Percentiles rank a stretch among this genome's conserved stretches.
Conservation (phyloP, 2,888 invertebrate genomes). For the Yponomeuta plumbellus region DNA sequence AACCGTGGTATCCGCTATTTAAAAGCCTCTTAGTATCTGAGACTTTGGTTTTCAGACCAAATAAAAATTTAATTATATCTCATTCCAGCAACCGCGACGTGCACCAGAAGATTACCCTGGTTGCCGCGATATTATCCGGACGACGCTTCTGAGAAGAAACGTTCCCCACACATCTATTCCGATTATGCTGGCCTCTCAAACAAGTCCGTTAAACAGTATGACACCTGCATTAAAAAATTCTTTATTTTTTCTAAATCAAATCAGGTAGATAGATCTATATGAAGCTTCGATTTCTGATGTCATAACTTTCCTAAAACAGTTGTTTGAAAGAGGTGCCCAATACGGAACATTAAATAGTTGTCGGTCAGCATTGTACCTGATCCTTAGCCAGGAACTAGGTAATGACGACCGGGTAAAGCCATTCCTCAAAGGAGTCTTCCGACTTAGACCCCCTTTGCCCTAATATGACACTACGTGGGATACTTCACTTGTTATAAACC, state of each 20-base stretch:
- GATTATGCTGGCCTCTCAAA: conserved; percentile 15
- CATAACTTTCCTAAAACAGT: not conserved
- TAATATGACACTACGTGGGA: conserved; percentile 11
- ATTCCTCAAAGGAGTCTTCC: conserved; percentile 10
- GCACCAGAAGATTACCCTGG: conserved; percentile 14
- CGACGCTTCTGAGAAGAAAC: not conserved
- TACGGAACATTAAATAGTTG: not conserved
- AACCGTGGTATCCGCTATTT: conserved; percentile 6
- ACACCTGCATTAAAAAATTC: conserved; percentile 3
- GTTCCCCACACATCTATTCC: not conserved
- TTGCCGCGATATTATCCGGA: conserved; percentile 18
- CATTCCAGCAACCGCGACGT: not conserved
- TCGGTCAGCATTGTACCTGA: not conserved
- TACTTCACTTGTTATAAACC: not conserved
- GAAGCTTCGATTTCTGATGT: not conserved
- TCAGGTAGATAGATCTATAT: conserved; percentile 7
- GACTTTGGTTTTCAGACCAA: not conserved
- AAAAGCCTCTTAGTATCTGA: not conserved
- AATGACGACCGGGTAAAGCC: not conserved
- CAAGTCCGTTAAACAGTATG: conserved; percentile 16
- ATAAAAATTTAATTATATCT: no score
- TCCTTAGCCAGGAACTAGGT: not conserved
- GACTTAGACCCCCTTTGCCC: not conserved
- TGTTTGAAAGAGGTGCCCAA: not conserved
- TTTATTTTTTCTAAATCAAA: not conserved